A percentile compares a stretch with the other conserved stretches of the same genome.
Conservation (phyloP, 1,140 invertebrate genomes). For the Diuraphis noxia region DNA sequence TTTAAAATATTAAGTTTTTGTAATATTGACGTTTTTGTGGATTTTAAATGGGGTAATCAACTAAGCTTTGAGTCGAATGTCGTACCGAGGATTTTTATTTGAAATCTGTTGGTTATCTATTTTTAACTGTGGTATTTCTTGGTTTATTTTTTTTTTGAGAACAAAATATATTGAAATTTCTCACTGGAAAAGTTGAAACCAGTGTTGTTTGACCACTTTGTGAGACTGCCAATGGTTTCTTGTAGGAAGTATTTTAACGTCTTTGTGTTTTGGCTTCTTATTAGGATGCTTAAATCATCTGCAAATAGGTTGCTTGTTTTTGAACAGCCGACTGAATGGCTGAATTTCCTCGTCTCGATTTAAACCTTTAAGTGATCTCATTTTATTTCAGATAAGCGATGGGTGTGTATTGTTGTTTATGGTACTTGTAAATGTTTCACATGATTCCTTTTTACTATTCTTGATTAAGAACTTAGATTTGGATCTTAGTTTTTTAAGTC, state of each 20-base stretch:
- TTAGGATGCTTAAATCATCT: constrained; percentile 23
- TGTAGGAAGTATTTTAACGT: background rate
- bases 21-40: background rate
- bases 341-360: too few relatives aligned
- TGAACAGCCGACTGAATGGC: too few relatives aligned
- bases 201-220: background rate
- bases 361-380: too few relatives aligned
- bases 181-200: background rate
- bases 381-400: too few relatives aligned
- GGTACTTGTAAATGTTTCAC: too few relatives aligned
- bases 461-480: too few relatives aligned
- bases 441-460: too few relatives aligned
- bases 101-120: background rate
- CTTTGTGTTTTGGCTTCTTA: background rate
- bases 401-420: too few relatives aligned
- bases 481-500: too few relatives aligned
- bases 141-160: background rate
- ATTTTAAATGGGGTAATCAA: background rate
- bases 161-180: background rate
- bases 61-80: too few relatives aligned
- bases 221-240: background rate
- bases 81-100: background rate
- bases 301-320: background rate
- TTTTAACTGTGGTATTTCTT: background rate
- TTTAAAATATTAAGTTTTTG: background rate